Evolutionary conservation across 2,113 vertebrate genomes (phyloP), one percentile per base, ranked within the genome.

Genomic region (Triplophysa tibetana): DNA sequence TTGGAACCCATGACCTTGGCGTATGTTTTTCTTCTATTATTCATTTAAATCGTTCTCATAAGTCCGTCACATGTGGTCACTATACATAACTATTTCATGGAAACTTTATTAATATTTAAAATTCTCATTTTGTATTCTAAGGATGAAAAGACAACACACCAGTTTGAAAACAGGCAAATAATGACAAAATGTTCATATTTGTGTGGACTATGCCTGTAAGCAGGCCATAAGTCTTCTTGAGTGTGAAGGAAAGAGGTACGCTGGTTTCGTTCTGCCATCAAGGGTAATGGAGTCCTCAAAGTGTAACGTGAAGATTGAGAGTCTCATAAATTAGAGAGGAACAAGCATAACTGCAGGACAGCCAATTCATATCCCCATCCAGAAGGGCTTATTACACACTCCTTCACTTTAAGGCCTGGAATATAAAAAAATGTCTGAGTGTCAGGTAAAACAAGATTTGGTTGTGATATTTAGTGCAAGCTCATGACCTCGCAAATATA

Each of bases 261-360:
- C 54, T 58, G 14, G 58, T 62, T 75, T 62, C 38, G 21, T 45
- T 62, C 21, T 8, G 73, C 45, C 41, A 75, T 63, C 73, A 63
- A 62, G 58, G 73, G 41, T 75, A 75, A 75, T 75, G 58, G 41
- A 75, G 73, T 63, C 73, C 14, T 75, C 73, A 75, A 29, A 75
- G 21, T 75, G 58, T 75, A 48, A 23, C 58, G 50, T 41, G 73
- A 62, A 75, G 73, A 75, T 75, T 75, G 41, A 75, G 41, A 63
- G 73, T 26, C 73, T 45, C 73, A 50, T 75, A 63, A 75, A 75
- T 75, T 75, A 75, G 73, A 50, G 2, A 7, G 26, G 73, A 75
- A 75, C 58, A 75, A 75, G 72, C 72, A 75, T 75, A 63, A 75
- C 58, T 62, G 58, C 72, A 45, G 72, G 72, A 63, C 72, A 75